Conservation (phyloP, 2,113 vertebrate species). For the Glaucomys volans region DNA sequence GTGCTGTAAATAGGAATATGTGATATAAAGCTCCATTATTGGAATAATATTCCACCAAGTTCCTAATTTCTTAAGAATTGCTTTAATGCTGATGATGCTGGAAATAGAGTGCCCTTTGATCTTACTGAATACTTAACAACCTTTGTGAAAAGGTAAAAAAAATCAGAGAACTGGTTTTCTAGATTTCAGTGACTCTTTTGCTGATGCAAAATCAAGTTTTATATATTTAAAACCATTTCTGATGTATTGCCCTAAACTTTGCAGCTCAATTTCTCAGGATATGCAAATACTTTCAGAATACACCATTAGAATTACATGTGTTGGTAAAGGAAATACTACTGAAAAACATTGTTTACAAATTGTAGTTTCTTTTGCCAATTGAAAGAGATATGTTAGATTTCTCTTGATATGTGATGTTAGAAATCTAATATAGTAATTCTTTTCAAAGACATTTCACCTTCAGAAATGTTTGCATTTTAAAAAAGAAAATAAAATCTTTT, state of each 20-base stretch:
- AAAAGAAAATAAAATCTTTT: conserved; percentile 51
- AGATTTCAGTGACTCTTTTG: background rate
- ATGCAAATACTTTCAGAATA: background rate
- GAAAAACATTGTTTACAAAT: conserved; percentile 4
- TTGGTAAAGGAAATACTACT: background rate
- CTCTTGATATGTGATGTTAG: background rate
- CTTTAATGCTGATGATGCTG: conserved; percentile 13
- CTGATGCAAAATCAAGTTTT: background rate
- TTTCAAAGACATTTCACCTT: conserved; percentile 46
- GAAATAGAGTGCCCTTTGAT: conserved; percentile 20
- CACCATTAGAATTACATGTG: background rate
- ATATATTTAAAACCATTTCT: conserved; percentile 29
- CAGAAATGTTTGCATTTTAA: background rate
- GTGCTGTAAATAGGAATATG: background rate
- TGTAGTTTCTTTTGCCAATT: background rate
- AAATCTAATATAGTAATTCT: conserved; percentile 47
- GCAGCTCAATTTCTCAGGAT: background rate
- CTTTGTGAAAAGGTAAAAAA: conserved; percentile 5
- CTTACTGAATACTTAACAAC: conserved; percentile 36
- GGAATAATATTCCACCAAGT: background rate
- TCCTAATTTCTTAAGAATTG: conserved; percentile 17
- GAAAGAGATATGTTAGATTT: background rate
- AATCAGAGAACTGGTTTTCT: background rate
- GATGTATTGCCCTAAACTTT: conserved; percentile 15
- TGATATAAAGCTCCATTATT: background rate